Base-by-base conservation (phyloP, 2,888 invertebrate species). In the Hololepta plana region DNA sequence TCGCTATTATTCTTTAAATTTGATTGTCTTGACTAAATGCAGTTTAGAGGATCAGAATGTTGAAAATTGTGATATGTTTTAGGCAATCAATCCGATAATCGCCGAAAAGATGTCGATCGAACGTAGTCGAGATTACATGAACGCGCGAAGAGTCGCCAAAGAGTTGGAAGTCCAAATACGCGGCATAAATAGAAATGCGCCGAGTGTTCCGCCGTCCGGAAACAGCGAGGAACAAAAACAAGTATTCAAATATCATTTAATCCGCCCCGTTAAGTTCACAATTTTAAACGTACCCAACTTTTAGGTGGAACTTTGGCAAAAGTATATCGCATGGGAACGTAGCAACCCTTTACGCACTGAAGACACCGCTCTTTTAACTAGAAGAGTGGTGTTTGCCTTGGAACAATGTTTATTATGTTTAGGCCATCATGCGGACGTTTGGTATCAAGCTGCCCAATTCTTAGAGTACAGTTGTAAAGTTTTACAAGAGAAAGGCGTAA, bases 61-160 rank as follows among this genome's bases (percentile, higher is more conserved):
- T n/a, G n/a, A n/a, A n/a, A n/a, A n/a, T n/a, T 26, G 24, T 29
- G 22, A 15, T 6, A 12, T 28, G 3, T 34, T 38, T 22, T 27
- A 52, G 52, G 51, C 50, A 7, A 55, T 55, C 15, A 85, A 85
- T 54, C 71, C 74, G 3, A 71, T 79, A 38, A 75, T 85, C 37
- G 93, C 96, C 0, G 98, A 98, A 47, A 87, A 96, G 50, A 91
- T 98, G 87, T 90, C 90, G 8, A 82, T 84, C 49, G 98, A 99
- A 51, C 60, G 93, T 13, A 88, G 88, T 20, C 68, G 93, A 16
- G 98, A 98, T 44, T 96, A 96, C 48, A 93, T 93, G 88, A 93
- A 93, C 55, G 91, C 95, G 0, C 64, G 91, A 7, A 64, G 95
- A 19, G 95, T 98, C 3, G 84, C 93, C 16, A 96, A 95, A 50